These are phyloP conservation scores for Yponomeuta evonymella DNA, from an alignment of 2,888 invertebrate genomes.

Conservation along the genomic window DNA sequence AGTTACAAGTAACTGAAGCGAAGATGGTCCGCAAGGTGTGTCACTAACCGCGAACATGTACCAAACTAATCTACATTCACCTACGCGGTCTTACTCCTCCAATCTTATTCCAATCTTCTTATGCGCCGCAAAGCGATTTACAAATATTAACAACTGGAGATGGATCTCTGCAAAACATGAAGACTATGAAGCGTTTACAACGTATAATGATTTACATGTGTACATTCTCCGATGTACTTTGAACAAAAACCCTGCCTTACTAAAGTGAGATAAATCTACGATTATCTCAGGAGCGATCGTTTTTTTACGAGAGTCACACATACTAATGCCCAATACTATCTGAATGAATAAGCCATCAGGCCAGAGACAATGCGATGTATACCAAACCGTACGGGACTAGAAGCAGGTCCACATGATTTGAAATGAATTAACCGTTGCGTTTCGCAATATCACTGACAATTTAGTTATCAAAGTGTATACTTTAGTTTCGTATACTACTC, in stretches of 20 bases:
- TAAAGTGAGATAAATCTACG: not conserved
- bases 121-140: not conserved
- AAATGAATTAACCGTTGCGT: not conserved
- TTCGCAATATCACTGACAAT: not conserved
- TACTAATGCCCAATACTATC: not conserved
- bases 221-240: not conserved
- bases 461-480: not conserved
- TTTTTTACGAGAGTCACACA: not conserved
- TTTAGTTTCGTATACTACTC: no score
- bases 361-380: not conserved
- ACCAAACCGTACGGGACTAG: not conserved
- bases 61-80: not conserved
- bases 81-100: not conserved
- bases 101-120: not conserved
- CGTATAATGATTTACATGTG: not conserved
- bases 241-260: not conserved
- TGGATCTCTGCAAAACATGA: not conserved
- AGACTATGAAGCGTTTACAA: not conserved
- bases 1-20: not conserved
- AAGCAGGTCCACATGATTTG: not conserved
- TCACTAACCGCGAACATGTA: not conserved
- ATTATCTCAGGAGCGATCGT: not conserved
- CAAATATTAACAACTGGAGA: not conserved
- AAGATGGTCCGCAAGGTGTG: not conserved
- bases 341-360: not conserved